Conservation (phyloP, 1,140 invertebrate species). For the Bradysia coprophila region DNA sequence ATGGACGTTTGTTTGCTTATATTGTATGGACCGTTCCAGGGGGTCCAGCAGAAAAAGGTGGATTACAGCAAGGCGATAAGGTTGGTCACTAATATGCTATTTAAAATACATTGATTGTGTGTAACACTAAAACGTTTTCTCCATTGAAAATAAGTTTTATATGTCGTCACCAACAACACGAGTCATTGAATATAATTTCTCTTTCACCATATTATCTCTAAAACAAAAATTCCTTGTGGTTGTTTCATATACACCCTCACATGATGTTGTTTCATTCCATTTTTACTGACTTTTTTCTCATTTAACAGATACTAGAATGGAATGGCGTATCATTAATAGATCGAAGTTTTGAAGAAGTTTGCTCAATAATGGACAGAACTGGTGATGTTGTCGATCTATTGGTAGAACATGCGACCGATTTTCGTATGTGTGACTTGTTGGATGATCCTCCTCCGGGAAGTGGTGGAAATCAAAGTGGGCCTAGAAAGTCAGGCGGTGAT, state of each 20-base stretch:
- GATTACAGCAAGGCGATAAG: conserved; percentile 72
- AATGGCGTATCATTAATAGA: conserved; percentile 67
- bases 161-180: too few species aligned
- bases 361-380: conserved; percentile 64
- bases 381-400: conserved; percentile 68
- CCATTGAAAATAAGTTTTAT: too few species aligned
- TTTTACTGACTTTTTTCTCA: neutral
- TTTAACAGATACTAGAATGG: conserved; percentile 53
- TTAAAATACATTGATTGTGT: neutral
- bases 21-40: conserved; percentile 82
- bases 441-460: conserved; percentile 31
- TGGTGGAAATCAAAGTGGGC: conserved; percentile 14
- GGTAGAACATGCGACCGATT: too few species aligned
- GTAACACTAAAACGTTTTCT: too few species aligned
- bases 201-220: too few species aligned
- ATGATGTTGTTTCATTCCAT: neutral
- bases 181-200: too few species aligned
- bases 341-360: too few species aligned
- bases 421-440: conserved; percentile 42
- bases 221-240: neutral
- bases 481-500: conserved; percentile 15
- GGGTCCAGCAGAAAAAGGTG: conserved; percentile 73
- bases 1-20: conserved; percentile 71
- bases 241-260: neutral
- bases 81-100: conserved; percentile 28